Conservation (phyloP, 2,888 invertebrate genomes). For the Chaitophorus viminalis region DNA sequence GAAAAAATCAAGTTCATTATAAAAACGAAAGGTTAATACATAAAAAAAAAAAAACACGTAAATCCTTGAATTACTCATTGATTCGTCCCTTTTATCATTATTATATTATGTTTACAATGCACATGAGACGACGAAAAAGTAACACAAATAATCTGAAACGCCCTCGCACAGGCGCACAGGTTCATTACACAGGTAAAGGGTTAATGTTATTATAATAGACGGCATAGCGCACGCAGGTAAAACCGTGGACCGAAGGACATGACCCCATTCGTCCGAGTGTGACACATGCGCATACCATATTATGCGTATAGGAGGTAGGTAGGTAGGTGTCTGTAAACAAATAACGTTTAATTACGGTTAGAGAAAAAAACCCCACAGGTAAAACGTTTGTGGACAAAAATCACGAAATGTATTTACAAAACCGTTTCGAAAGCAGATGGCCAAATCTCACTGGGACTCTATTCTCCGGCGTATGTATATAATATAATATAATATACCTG, state of each 20-base stretch:
- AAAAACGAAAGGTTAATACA: neutral
- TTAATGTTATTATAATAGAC: conserved; percentile 15
- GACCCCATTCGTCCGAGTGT: conserved; percentile 35
- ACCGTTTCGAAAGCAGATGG: conserved; percentile 28
- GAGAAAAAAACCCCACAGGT: neutral
- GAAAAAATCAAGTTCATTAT: too few relatives aligned
- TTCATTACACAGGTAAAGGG: neutral
- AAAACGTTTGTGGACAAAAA: neutral
- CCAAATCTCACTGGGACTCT: neutral
- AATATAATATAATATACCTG: neutral
- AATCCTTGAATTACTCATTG: conserved; percentile 1
- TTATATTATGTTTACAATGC: neutral
- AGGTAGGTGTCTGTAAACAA: neutral
- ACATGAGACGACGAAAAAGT: neutral
- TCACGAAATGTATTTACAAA: neutral
- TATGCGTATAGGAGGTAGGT: neutral
- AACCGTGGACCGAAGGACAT: conserved; percentile 17
- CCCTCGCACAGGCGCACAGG: neutral
- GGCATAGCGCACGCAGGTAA: neutral
- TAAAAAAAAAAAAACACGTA: neutral
- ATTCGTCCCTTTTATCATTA: neutral
- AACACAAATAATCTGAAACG: neutral
- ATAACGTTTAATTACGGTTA: conserved; percentile 42
- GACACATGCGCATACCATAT: neutral
- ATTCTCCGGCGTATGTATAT: neutral